Evolutionary conservation across 1,140 invertebrate genomes (phyloP).

Genomic region (Zaprionus ornatus): DNA sequence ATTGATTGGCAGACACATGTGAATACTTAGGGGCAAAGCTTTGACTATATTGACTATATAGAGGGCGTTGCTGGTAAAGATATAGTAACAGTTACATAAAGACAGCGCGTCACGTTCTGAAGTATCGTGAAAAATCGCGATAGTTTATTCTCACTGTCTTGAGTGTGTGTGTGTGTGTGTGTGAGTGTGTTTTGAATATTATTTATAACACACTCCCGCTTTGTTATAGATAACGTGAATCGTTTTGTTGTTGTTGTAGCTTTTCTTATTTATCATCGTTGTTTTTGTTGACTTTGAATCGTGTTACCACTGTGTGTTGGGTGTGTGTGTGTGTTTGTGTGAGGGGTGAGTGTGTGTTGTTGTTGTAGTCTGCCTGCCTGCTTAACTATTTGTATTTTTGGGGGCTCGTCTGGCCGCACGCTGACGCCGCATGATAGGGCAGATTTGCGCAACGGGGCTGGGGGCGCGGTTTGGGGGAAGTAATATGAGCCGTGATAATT

Average conservation of each 20-base stretch:
- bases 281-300: constrained; percentile 35
- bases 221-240: constrained; percentile 16
- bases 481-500: constrained; percentile 51
- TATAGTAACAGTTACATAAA: not conserved
- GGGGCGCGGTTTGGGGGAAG: not conserved
- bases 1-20: not conserved
- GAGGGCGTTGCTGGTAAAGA: not conserved
- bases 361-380: constrained; percentile 9
- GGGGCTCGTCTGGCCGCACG: constrained; percentile 61
- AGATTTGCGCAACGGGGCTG: constrained; percentile 34
- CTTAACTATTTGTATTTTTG: constrained; percentile 35
- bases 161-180: not conserved
- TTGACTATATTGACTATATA: not conserved
- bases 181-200: constrained; percentile 2
- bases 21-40: not conserved
- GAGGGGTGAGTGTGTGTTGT: not conserved
- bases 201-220: not conserved
- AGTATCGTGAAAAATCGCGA: not conserved
- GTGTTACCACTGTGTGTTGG: constrained; percentile 23
- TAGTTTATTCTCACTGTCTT: not conserved
- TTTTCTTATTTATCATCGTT: constrained; percentile 13
- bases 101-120: not conserved
- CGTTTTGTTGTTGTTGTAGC: constrained; percentile 14
- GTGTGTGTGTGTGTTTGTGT: not conserved
- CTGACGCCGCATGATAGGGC: constrained; percentile 52